A percentile compares a stretch with the other conserved stretches of the same genome.
These are phyloP conservation scores for Noctua janthina DNA, from an alignment of 2,888 invertebrate genomes.

Conservation along the genomic window DNA sequence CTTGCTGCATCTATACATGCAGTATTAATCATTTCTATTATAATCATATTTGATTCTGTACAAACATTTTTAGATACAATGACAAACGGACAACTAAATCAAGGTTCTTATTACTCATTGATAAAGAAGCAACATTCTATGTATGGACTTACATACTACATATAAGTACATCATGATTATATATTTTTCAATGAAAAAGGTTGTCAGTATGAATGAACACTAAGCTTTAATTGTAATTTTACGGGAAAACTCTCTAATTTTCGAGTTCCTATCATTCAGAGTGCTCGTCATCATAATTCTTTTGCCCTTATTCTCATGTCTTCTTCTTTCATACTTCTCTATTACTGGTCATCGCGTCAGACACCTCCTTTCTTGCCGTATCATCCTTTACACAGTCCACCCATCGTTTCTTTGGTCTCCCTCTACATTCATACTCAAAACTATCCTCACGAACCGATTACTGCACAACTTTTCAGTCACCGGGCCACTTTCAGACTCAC, in stretches of 20 bases:
- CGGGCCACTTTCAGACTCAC: too few species aligned
- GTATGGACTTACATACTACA: neutral
- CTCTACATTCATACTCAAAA: too few species aligned
- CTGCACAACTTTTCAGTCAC: too few species aligned
- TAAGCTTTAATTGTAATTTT: neutral
- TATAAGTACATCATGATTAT: neutral
- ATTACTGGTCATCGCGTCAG: too few species aligned
- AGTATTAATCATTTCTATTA: constrained; percentile 45
- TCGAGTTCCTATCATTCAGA: neutral
- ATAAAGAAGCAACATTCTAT: neutral
- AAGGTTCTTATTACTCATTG: constrained; percentile 29
- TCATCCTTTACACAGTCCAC: too few species aligned
- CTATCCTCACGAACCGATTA: too few species aligned
- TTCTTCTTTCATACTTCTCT: too few species aligned
- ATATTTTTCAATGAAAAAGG: neutral
- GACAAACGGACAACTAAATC: constrained; percentile 12
- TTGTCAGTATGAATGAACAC: neutral
- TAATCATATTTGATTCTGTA: constrained; percentile 27
- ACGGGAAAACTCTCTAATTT: neutral
- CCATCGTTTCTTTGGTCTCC: too few species aligned
- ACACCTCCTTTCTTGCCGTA: too few species aligned
- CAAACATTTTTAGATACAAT: constrained; percentile 23
- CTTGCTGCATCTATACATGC: neutral
- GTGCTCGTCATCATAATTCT: neutral
- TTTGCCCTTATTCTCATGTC: too few species aligned